Evolutionary conservation across 1,140 invertebrate genomes (phyloP).

Genomic region (Campodea augens): DNA sequence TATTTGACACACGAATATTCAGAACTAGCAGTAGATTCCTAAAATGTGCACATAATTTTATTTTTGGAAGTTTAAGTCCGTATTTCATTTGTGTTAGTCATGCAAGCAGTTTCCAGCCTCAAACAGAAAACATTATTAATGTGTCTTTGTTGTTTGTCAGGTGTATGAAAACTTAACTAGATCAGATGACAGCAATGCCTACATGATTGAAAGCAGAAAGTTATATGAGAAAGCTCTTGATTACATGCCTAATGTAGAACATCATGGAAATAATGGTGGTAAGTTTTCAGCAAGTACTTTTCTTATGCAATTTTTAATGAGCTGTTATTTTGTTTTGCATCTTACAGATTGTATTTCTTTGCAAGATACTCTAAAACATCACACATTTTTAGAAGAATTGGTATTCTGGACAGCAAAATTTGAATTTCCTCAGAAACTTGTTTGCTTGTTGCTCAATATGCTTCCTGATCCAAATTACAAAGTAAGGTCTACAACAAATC

Average conservation of each 20-base stretch:
- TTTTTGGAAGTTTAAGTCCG: too few relatives aligned
- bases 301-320: background rate
- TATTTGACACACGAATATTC: too few relatives aligned
- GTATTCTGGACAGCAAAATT: constrained; percentile 96
- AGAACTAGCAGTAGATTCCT: too few relatives aligned
- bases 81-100: too few relatives aligned
- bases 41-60: too few relatives aligned
- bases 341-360: constrained; percentile 55
- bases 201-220: constrained; percentile 47
- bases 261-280: constrained; percentile 54
- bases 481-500: constrained; percentile 27
- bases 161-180: constrained; percentile 25
- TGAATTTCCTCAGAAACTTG: constrained; percentile 92
- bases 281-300: constrained; percentile 2
- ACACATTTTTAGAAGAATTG: constrained; percentile 80
- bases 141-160: too few relatives aligned
- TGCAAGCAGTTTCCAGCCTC: too few relatives aligned
- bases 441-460: constrained; percentile 89
- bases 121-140: too few relatives aligned
- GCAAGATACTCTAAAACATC: constrained; percentile 56
- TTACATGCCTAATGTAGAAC: constrained; percentile 57
- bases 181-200: constrained; percentile 26
- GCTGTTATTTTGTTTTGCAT: constrained; percentile 4
- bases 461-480: constrained; percentile 89
- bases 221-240: constrained; percentile 61